Conservation (phyloP, 2,113 vertebrate species). For the Coptodon rendalli region DNA sequence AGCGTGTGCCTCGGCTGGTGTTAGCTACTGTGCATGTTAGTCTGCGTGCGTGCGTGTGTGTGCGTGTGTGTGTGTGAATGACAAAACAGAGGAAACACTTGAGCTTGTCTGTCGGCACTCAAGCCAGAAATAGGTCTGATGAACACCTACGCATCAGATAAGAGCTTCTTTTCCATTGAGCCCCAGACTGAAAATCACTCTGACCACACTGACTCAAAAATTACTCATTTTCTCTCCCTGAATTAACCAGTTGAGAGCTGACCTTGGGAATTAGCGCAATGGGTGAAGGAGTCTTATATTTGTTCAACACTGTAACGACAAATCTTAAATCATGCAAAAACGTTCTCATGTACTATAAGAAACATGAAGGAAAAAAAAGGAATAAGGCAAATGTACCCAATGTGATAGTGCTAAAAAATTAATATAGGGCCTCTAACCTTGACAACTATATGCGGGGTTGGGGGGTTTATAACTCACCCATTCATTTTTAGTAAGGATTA, state of each 20-base stretch:
- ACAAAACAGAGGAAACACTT: conserved; percentile 49
- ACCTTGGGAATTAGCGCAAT: not conserved
- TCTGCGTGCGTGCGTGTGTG: not conserved
- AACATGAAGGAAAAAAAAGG: not conserved
- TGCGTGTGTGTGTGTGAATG: not conserved
- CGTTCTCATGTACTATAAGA: not conserved
- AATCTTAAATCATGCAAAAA: not conserved
- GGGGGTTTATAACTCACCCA: not conserved
- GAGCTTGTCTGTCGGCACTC: conserved; percentile 52
- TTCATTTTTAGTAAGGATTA: not conserved
- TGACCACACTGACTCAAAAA: conserved; percentile 36
- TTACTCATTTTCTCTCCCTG: conserved; percentile 15
- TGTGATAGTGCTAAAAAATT: not conserved
- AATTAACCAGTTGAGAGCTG: not conserved
- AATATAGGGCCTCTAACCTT: not conserved
- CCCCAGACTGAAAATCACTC: conserved; percentile 52
- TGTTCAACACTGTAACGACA: not conserved
- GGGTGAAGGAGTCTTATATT: not conserved
- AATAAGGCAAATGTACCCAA: not conserved
- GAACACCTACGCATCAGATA: conserved; percentile 62
- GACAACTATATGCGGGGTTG: not conserved
- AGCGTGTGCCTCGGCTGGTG: too few species aligned
- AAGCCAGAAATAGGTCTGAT: conserved; percentile 58
- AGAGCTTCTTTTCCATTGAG: conserved; percentile 54
- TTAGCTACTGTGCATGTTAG: too few species aligned